These are phyloP conservation scores for Puffinus mauretanicus DNA, from an alignment of 2,113 vertebrate genomes.

Conservation along the genomic window DNA sequence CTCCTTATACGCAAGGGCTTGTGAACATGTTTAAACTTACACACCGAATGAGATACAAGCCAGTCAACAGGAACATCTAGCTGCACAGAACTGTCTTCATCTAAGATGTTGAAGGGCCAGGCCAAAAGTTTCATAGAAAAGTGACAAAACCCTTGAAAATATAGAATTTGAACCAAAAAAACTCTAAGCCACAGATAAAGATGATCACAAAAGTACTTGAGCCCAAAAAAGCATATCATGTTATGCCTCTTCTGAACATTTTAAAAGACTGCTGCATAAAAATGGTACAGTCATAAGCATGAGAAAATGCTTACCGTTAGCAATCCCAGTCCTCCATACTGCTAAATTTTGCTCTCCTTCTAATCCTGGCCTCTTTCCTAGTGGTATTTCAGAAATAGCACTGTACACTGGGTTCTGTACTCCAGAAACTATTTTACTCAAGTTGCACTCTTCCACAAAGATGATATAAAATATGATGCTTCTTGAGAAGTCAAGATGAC, in stretches of 20 bases:
- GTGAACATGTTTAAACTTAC: not conserved
- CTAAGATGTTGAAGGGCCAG: not conserved
- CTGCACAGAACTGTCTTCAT: not conserved
- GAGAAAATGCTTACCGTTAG: not conserved
- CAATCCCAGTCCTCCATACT: not conserved
- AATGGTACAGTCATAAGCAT: not conserved
- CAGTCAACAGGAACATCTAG: not conserved
- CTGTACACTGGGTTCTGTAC: slow-evolving; percentile 28
- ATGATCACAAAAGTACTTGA: not conserved
- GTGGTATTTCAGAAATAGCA: slow-evolving; percentile 48
- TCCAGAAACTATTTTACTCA: not conserved
- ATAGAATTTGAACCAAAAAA: not conserved
- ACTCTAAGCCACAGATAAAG: not conserved
- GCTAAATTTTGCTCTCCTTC: slow-evolving; percentile 42
- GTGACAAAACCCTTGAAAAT: not conserved
- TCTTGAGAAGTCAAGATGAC: not conserved
- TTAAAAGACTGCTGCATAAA: not conserved
- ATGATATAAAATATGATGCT: not conserved
- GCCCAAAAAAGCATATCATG: not conserved
- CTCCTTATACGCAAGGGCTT: not conserved
- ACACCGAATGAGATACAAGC: not conserved
- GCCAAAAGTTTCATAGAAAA: not conserved
- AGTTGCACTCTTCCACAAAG: not conserved
- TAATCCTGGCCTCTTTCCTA: slow-evolving; percentile 55
- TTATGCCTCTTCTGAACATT: not conserved